Evolutionary conservation across 2,797 vertebrate species (phyloP).

Genomic region (Varecia variegata): DNA sequence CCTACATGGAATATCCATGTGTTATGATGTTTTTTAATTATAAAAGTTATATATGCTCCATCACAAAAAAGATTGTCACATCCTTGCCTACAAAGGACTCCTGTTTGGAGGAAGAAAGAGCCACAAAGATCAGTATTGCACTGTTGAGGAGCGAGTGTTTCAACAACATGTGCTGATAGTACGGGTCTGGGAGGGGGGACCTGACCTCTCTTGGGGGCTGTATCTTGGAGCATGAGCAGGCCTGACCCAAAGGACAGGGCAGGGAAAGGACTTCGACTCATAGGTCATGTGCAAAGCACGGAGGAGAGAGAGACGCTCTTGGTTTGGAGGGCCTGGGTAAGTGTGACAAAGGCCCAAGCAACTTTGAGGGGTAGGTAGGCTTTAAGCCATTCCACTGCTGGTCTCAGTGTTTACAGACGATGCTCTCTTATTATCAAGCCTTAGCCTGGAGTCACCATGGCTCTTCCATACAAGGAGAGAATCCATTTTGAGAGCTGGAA

Average conservation of each 20-base stretch:
- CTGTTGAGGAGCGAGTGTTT: background rate
- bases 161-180: fast-evolving
- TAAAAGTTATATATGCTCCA: background rate
- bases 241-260: background rate
- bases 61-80: background rate
- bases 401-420: background rate
- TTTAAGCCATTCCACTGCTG: background rate
- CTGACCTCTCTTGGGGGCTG: background rate
- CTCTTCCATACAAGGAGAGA: background rate
- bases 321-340: background rate
- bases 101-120: background rate
- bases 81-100: background rate
- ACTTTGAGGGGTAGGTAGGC: background rate
- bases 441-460: background rate
- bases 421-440: background rate
- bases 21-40: background rate
- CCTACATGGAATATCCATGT: background rate
- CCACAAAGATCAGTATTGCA: background rate
- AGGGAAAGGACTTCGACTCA: background rate
- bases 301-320: background rate
- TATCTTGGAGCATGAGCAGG: background rate
- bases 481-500: conserved; percentile 1
- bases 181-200: background rate
- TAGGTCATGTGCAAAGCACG: background rate
- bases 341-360: fast-evolving